Percentiles rank a stretch among this genome's conserved stretches.
Conservation (phyloP, 2,797 vertebrate genomes). For the Chaetophractus vellerosus region DNA sequence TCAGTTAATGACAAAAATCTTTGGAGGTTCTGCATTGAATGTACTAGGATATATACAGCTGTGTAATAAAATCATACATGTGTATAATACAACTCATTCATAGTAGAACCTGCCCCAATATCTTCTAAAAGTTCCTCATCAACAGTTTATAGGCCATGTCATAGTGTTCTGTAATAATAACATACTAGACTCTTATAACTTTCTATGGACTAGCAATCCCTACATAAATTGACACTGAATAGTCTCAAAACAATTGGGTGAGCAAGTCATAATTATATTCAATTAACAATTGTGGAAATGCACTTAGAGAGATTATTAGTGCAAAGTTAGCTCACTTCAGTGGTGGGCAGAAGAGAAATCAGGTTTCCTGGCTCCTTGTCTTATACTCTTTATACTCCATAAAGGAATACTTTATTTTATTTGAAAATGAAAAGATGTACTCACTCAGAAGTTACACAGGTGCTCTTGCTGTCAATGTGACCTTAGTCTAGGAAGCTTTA, state of each 20-base stretch:
- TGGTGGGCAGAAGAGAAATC: background rate
- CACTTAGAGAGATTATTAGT: background rate
- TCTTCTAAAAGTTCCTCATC: constrained; percentile 31
- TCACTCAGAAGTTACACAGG: background rate
- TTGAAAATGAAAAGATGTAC: background rate
- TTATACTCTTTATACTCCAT: background rate
- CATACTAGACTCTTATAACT: background rate
- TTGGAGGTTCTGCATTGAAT: background rate
- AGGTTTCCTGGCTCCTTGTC: constrained; percentile 11
- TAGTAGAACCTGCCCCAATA: background rate
- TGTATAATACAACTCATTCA: constrained; percentile 2
- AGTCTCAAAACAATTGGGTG: background rate
- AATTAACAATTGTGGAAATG: constrained; percentile 2
- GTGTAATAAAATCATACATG: background rate
- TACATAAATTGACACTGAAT: constrained; percentile 17
- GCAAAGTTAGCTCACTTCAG: background rate
- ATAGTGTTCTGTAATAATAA: background rate
- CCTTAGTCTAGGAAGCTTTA: background rate
- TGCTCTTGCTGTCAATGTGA: background rate
- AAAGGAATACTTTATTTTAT: constrained; percentile 1
- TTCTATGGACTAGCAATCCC: background rate
- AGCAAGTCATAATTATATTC: constrained; percentile 27
- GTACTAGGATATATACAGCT: background rate
- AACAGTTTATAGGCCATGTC: background rate
- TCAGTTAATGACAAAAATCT: constrained; percentile 80